Conservation (phyloP, 2,888 invertebrate genomes). For the Prosapia bicincta region DNA sequence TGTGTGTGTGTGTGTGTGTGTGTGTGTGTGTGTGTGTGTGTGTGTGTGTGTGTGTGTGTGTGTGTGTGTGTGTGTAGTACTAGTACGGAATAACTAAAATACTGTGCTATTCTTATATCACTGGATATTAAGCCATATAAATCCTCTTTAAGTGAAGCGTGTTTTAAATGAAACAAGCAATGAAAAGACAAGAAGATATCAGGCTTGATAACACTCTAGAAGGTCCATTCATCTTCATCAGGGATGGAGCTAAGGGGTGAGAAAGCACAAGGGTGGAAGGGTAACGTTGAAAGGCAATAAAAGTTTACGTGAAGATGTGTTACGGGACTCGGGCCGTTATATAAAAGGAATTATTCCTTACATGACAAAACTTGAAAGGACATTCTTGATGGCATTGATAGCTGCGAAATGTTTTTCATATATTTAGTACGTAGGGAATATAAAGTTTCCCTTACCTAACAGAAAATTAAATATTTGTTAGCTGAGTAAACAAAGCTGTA, state of each 20-base stretch:
- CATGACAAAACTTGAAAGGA: conserved; percentile 2
- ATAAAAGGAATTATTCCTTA: background rate
- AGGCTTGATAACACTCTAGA: background rate
- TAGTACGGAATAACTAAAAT: no score
- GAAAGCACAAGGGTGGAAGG: background rate
- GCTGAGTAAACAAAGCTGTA: no score
- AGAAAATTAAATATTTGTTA: no score
- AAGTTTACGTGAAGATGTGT: background rate
- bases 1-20: no score
- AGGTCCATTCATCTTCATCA: background rate
- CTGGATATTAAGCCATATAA: background rate
- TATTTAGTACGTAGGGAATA: background rate
- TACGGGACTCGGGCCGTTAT: background rate
- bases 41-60: no score
- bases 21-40: no score
- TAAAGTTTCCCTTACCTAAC: background rate
- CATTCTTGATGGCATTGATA: background rate
- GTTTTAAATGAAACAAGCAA: background rate
- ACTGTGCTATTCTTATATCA: no score
- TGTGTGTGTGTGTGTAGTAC: no score
- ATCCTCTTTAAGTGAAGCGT: background rate
- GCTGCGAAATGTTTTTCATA: background rate
- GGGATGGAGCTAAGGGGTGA: background rate
- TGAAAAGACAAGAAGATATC: conserved; percentile 1
- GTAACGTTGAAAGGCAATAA: background rate